Evolutionary conservation across 1,140 invertebrate species (phyloP).

Genomic region (Drosophila virilis): DNA sequence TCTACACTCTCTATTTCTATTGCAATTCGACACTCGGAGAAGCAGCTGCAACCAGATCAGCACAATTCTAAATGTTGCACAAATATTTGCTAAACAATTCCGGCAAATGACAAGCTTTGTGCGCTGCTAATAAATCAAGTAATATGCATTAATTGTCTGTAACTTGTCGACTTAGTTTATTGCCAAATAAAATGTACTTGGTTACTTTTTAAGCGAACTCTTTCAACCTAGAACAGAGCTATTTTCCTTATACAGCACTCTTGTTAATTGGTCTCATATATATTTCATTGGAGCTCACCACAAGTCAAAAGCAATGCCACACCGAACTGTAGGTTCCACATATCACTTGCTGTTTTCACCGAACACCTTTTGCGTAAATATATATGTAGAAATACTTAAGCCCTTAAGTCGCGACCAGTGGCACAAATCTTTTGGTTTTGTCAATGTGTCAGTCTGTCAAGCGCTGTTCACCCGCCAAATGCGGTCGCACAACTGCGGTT

Average conservation of each 20-base stretch:
- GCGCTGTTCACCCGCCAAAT: conserved; percentile 65
- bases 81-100: conserved; percentile 8
- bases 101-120: not conserved
- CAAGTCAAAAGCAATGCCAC: conserved; percentile 12
- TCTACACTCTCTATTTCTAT: not conserved
- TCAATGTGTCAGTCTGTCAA: conserved; percentile 25
- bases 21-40: not conserved
- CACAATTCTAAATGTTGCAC: not conserved
- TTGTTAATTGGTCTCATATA: not conserved
- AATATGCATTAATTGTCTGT: not conserved
- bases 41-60: not conserved
- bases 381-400: conserved; percentile 28
- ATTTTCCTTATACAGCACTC: not conserved
- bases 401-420: conserved; percentile 19
- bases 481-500: conserved; percentile 73
- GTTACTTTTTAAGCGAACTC: not conserved
- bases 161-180: not conserved
- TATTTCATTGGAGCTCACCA: conserved; percentile 16
- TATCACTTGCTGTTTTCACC: not conserved
- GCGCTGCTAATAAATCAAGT: not conserved
- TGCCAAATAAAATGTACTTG: not conserved
- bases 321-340: conserved; percentile 1
- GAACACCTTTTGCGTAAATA: not conserved
- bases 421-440: conserved; percentile 38
- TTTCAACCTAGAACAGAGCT: not conserved